Evolutionary conservation across 2,888 invertebrate species (phyloP).

Genomic region (Drosophila conformis): DNA sequence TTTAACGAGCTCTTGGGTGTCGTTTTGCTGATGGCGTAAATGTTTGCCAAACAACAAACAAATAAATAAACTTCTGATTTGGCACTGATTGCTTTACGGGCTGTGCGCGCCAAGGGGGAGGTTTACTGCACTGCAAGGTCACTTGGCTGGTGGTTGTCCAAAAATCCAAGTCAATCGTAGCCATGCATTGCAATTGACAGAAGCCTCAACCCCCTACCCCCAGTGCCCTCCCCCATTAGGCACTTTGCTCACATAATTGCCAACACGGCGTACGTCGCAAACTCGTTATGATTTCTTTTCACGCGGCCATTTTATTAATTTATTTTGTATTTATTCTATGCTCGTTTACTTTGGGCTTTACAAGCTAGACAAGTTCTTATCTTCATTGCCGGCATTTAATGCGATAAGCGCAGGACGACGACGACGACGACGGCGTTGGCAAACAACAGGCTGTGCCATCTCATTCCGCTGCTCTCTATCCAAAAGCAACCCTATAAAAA

Average conservation of each 20-base stretch:
- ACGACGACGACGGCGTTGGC: slow-evolving; percentile 58
- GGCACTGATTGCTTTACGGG: slow-evolving; percentile 77
- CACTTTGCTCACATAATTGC: slow-evolving; percentile 66
- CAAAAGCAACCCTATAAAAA: slow-evolving; percentile 75
- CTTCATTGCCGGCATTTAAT: slow-evolving; percentile 75
- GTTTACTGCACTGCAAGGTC: slow-evolving; percentile 9
- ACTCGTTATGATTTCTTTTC: slow-evolving; percentile 69
- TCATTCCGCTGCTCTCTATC: slow-evolving; percentile 10
- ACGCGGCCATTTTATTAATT: slow-evolving; percentile 76
- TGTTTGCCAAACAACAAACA: slow-evolving; percentile 84
- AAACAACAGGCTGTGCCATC: slow-evolving; percentile 59
- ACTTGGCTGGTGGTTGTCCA: background rate
- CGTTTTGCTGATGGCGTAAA: slow-evolving; percentile 82
- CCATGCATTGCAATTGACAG: slow-evolving; percentile 36
- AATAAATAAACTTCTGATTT: slow-evolving; percentile 82
- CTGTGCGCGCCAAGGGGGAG: slow-evolving; percentile 6
- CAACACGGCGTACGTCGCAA: slow-evolving; percentile 52
- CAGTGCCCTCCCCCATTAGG: background rate
- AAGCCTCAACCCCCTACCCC: background rate
- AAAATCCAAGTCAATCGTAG: slow-evolving; percentile 49
- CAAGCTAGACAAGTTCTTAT: slow-evolving; percentile 68
- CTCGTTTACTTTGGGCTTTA: slow-evolving; percentile 31
- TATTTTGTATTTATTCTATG: slow-evolving; percentile 74
- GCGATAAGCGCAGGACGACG: slow-evolving; percentile 74
- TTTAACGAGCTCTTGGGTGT: slow-evolving; percentile 80